These are phyloP conservation scores for Drosophila setosimentum DNA, from an alignment of 2,888 invertebrate species.

Conservation along the genomic window DNA sequence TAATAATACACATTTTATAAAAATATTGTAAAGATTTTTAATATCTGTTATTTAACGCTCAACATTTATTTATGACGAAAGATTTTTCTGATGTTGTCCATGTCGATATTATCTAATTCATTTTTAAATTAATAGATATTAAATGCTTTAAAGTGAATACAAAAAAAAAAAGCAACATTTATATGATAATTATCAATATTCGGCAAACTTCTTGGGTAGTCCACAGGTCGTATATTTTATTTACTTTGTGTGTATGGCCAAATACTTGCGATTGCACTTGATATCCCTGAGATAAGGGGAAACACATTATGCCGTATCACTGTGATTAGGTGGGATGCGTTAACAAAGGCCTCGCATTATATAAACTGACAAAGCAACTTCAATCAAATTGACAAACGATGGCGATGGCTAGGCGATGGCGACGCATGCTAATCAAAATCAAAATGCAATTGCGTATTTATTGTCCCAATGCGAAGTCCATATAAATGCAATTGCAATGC, in stretches of 20 bases:
- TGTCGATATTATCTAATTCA: not conserved
- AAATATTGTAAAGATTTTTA: not conserved
- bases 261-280: conserved; percentile 8
- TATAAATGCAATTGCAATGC: conserved; percentile 45
- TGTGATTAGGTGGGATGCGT: not conserved
- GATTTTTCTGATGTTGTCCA: not conserved
- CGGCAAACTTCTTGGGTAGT: not conserved
- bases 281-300: conserved; percentile 34
- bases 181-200: not conserved
- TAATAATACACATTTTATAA: not conserved
- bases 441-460: conserved; percentile 70
- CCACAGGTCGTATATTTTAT: conserved; percentile 20
- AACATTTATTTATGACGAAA: not conserved
- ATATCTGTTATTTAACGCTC: not conserved
- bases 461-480: conserved; percentile 51
- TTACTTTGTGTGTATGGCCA: not conserved
- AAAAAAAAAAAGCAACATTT: not conserved
- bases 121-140: not conserved
- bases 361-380: conserved; percentile 53
- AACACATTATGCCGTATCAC: conserved; percentile 26
- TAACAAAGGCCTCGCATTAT: conserved; percentile 47
- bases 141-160: not conserved
- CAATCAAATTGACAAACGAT: conserved; percentile 27
- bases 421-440: conserved; percentile 62
- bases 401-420: conserved; percentile 6